A percentile compares a stretch with the other conserved stretches of the same genome.
Conservation (phyloP, 2,113 vertebrate species). For the Rhinichthys klamathensis region DNA sequence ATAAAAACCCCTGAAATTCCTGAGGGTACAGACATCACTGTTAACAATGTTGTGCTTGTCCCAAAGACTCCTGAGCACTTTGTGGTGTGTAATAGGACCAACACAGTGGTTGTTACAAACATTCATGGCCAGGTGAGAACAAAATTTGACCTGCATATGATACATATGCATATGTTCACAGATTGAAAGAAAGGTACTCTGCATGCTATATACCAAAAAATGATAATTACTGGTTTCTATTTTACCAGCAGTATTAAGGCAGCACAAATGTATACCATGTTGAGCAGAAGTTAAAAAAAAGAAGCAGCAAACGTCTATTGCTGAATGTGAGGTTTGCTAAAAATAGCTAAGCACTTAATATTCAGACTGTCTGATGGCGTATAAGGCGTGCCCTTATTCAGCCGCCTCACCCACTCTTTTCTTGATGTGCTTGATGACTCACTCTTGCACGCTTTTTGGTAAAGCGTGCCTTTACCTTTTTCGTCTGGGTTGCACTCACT, state of each 20-base stretch:
- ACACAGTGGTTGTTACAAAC: slow-evolving; percentile 98
- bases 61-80: slow-evolving; percentile 99
- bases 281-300: not conserved
- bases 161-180: no score
- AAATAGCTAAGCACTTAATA: slow-evolving; percentile 6
- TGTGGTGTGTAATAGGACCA: slow-evolving; percentile 96
- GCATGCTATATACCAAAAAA: not conserved
- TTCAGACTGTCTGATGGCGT: not conserved
- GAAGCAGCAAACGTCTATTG: not conserved
- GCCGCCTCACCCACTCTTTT: not conserved
- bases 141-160: not conserved
- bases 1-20: slow-evolving; percentile 95
- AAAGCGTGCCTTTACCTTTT: slow-evolving; percentile 6
- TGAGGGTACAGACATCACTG: slow-evolving; percentile 93
- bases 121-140: slow-evolving; percentile 93
- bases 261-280: not conserved
- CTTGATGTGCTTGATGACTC: slow-evolving; percentile 22
- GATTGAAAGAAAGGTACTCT: not conserved
- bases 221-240: not conserved
- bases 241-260: not conserved
- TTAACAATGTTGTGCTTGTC: slow-evolving; percentile 92
- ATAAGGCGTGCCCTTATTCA: not conserved
- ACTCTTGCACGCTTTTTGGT: slow-evolving; percentile 19
- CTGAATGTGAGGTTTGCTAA: not conserved
- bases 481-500: not conserved